Evolutionary conservation across 2,113 vertebrate species (phyloP).

Genomic region (Alces alces): DNA sequence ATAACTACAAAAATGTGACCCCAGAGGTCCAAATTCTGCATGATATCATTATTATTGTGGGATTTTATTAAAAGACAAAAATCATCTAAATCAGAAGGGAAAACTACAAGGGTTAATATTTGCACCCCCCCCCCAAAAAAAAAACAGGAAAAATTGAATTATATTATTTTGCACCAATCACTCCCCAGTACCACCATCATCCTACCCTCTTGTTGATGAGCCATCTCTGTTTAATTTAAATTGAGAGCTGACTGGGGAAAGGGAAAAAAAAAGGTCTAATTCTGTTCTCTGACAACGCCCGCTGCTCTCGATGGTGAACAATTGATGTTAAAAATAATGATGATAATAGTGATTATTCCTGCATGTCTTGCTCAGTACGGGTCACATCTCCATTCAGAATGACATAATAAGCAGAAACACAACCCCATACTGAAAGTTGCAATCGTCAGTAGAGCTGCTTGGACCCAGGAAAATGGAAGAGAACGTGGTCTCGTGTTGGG

Average conservation of each 20-base stretch:
- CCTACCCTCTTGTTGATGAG: neutral
- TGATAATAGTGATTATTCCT: conserved; percentile 40
- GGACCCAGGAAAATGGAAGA: neutral
- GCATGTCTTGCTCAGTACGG: neutral
- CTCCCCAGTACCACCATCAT: neutral
- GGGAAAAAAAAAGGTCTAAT: neutral
- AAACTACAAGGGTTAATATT: neutral
- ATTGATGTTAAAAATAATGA: conserved; percentile 36
- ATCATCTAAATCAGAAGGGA: neutral
- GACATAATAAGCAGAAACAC: neutral
- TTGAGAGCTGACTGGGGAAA: neutral
- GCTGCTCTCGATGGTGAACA: neutral
- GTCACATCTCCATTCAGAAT: neutral
- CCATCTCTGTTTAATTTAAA: conserved; percentile 37
- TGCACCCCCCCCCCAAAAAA: neutral
- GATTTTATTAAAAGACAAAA: conserved; percentile 22
- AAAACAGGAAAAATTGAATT: conserved; percentile 18
- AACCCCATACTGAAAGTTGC: neutral
- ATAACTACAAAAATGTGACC: neutral
- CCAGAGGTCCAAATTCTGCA: neutral
- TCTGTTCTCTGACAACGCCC: neutral
- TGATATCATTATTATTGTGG: neutral
- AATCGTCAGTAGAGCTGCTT: neutral
- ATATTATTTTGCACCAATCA: neutral
- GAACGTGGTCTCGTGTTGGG: neutral